Base-by-base conservation (phyloP, 2,797 vertebrate genomes). In the Enteromius fasciolatus region DNA sequence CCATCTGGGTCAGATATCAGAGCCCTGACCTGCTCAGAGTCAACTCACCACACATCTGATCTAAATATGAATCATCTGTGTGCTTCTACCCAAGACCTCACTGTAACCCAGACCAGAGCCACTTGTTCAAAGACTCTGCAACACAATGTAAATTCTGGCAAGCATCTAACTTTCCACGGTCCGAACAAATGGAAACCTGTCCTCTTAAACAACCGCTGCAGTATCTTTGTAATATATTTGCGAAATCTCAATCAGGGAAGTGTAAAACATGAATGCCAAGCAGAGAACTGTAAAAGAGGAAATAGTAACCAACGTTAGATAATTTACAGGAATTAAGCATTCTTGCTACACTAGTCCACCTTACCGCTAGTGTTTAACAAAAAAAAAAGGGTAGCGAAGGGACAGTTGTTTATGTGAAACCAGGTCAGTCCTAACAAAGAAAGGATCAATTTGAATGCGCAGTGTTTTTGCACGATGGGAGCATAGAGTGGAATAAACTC, bases 1-100 rank as follows among this genome's bases (percentile, higher is more conserved):
- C 77, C 87, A 90, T 87, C 85, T 91, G 91, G 89, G 87, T 87
- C 77, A 83, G 86, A 87, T 92, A 88, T 88, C 73, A 85, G 84
- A 89, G 85, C 75, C 74, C 23, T 88, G 91, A 89, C 89, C 88
- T 81, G 87, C 88, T 77, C 81, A 76, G 86, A 82, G 86, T 89
- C 80, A 87, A 77, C 81, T 83, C 86, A 81, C 80, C 72, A 52
- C 81, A 50, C 54, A 20, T 36, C 80, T 85, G 39, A 39, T 39
- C 39, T 39, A 85, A 86, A 87, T 72, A 76, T 33, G 48, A 84
- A 72, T 86, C 78, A 83, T 75, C 76, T 70, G 12, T 87, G 76
- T 10, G 25, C 4, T 44, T 79, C 12, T 66, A 78, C 64, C 59
- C 17, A 61, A 59, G 46, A 77, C 4, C 70, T 74, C 57, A 36